Conservation (phyloP, 1,140 invertebrate species). For the Drosophila nebulosa region DNA sequence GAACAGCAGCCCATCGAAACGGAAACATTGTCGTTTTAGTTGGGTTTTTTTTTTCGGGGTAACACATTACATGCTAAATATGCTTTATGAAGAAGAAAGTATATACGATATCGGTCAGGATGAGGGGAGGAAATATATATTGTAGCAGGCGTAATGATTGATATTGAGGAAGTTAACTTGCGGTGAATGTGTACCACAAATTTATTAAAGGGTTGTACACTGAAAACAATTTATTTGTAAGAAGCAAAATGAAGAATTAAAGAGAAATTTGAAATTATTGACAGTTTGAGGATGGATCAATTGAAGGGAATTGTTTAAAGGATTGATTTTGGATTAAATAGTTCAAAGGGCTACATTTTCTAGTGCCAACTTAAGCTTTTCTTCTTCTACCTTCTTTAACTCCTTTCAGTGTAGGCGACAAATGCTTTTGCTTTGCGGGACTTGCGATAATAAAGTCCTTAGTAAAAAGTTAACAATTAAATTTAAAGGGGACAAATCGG, state of each 20-base stretch:
- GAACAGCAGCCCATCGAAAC: slow-evolving; percentile 48
- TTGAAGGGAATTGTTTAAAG: too few relatives aligned
- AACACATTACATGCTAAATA: slow-evolving; percentile 40
- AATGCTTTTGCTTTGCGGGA: slow-evolving; percentile 24
- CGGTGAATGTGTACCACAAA: slow-evolving; percentile 51
- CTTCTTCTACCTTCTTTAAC: not conserved
- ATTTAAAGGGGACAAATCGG: not conserved
- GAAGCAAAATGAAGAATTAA: not conserved
- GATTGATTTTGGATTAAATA: too few relatives aligned
- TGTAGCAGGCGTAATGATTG: slow-evolving; percentile 65
- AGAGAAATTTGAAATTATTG: too few relatives aligned
- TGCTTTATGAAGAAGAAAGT: slow-evolving; percentile 71
- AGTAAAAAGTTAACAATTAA: slow-evolving; percentile 62
- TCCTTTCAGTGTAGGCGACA: slow-evolving; percentile 23
- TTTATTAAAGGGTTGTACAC: slow-evolving; percentile 27
- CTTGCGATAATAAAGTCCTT: slow-evolving; percentile 63
- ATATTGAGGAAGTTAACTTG: slow-evolving; percentile 72
- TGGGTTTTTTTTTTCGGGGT: slow-evolving; percentile 28
- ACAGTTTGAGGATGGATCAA: too few relatives aligned
- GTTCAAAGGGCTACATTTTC: too few relatives aligned
- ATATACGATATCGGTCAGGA: not conserved
- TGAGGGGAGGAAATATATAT: slow-evolving; percentile 38
- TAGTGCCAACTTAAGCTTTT: too few relatives aligned
- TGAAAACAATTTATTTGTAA: not conserved
- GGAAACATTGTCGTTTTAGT: slow-evolving; percentile 45